Base-by-base conservation (phyloP, 2,113 vertebrate species). In the Alectura lathami region DNA sequence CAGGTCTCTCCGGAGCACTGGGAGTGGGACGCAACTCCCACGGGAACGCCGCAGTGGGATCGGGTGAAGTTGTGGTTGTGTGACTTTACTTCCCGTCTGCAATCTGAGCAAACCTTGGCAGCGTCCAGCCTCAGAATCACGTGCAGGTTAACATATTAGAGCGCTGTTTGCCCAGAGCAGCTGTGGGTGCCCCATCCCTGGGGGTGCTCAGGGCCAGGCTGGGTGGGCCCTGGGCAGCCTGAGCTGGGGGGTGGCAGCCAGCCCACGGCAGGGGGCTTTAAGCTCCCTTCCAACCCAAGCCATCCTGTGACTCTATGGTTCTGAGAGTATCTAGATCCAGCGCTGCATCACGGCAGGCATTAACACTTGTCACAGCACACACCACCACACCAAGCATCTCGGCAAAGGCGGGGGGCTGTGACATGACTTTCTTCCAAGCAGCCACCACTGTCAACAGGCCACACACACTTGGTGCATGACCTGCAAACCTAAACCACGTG, bases 1-100 rank as follows among this genome's bases (percentile, higher is more conserved):
- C 36, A 42, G 36, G 54, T 13, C 17, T 15, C 26, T 50, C 24
- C 0, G 5, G 56, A 83, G n/a, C 45, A 38, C 20, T 32, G 43
- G 51, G 24, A 69, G 13, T 11, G 47, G 30, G 34, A 29, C 17
- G 12, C 24, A 17, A 17, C 32, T 66, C 54, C 30, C 18, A 60
- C n/a, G 14, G 32, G 47, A n/a, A 67, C 0, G 1, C 9, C 11
- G 2, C 36, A 59, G 38, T 22, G 22, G 9, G 23, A 32, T 26
- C 38, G 56, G 62, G 60, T 68, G 29, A 32, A 56, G 11, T 32
- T 20, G 29, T 56, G 53, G 13, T 17, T 13, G 20, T 4, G 22
- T 20, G n/a, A 53, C 63, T 70, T 32, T n/a, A 22, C 8, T 34
- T 34, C 42, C 57, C 34, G 24, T 48, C 57, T 42, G 48, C 59